Conservation (phyloP, 2,888 invertebrate species). For the Drosophila cognata region DNA sequence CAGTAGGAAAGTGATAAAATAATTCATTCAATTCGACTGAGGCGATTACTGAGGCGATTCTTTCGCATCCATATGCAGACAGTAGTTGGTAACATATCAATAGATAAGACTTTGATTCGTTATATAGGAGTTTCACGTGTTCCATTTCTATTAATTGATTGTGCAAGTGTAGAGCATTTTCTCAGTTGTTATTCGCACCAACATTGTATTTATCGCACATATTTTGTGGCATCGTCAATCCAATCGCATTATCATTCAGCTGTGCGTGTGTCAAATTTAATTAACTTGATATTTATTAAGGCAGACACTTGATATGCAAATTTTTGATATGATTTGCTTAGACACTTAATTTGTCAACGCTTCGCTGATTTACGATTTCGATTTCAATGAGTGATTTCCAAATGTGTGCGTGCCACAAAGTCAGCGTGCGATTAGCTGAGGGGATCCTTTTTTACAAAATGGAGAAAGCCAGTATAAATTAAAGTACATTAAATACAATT, state of each 20-base stretch:
- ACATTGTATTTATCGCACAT: constrained; percentile 37
- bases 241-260: constrained; percentile 25
- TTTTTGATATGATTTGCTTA: constrained; percentile 39
- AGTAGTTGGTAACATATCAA: background rate
- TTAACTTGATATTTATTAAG: constrained; percentile 48
- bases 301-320: constrained; percentile 41
- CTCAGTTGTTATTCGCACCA: constrained; percentile 20
- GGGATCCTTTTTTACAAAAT: background rate
- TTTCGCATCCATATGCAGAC: background rate
- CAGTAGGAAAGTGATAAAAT: too few species aligned
- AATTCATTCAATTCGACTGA: background rate
- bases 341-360: constrained; percentile 54
- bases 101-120: background rate
- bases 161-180: background rate
- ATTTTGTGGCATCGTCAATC: constrained; percentile 24
- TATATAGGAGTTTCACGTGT: background rate
- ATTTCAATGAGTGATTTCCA: constrained; percentile 16
- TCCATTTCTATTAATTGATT: background rate
- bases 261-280: constrained; percentile 44
- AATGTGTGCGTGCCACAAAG: constrained; percentile 7
- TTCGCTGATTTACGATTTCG: constrained; percentile 31
- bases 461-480: background rate
- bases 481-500: background rate
- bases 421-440: background rate
- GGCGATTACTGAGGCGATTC: background rate